A percentile compares a stretch with the other conserved stretches of the same genome.
These are phyloP conservation scores for Lycia hirtaria DNA, from an alignment of 2,888 invertebrate genomes.

Conservation along the genomic window DNA sequence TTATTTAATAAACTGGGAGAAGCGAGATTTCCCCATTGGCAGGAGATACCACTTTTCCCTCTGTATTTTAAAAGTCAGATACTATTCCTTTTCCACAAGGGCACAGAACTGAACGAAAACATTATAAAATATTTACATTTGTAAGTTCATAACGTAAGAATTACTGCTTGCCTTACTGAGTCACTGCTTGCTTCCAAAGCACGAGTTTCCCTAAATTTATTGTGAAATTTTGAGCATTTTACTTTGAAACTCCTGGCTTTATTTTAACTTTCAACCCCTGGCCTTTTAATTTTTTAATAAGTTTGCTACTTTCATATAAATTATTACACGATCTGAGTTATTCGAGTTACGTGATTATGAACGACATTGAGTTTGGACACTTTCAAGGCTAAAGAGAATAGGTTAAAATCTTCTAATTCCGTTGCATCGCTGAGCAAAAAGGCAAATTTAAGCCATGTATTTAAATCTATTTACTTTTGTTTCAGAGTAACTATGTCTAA, in stretches of 20 bases:
- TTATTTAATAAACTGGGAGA: slow-evolving; percentile 26
- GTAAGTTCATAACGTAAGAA: slow-evolving; percentile 3
- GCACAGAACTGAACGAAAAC: not conserved
- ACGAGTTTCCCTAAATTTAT: slow-evolving; percentile 4
- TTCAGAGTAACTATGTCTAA: too few species aligned
- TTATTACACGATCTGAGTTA: not conserved
- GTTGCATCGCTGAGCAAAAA: too few species aligned
- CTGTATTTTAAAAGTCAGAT: slow-evolving; percentile 12
- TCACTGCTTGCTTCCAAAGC: not conserved
- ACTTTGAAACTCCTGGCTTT: not conserved
- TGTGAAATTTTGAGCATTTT: not conserved
- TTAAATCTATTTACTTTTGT: too few species aligned
- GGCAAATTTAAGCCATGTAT: too few species aligned
- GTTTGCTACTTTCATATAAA: not conserved
- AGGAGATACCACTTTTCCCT: slow-evolving; percentile 15
- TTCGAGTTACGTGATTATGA: not conserved
- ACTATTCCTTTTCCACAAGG: slow-evolving; percentile 1
- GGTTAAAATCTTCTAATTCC: too few species aligned
- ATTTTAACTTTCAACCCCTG: not conserved
- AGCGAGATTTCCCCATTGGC: slow-evolving; percentile 26
- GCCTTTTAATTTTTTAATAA: not conserved
- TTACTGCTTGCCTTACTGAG: slow-evolving; percentile 1
- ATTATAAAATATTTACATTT: slow-evolving; percentile 6
- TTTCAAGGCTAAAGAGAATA: not conserved
- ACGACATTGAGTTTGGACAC: too few species aligned